Evolutionary conservation across 2,888 invertebrate genomes (phyloP), one percentile per base, ranked within the genome.

Genomic region (Blera fallax): DNA sequence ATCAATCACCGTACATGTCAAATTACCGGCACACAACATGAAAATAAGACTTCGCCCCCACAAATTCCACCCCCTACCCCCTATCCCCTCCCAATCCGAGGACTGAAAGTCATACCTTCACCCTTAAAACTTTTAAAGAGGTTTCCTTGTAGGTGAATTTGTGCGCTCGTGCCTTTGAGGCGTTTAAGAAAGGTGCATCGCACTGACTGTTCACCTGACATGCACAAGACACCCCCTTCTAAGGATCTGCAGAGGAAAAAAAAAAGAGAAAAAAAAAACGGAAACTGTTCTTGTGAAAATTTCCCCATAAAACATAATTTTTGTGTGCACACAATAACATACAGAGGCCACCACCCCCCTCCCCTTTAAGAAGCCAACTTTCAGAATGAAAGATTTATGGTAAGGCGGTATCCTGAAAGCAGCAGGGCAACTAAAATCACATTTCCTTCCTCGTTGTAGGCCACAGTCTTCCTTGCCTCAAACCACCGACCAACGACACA

Each of bases 381-480:
- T 79, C 18, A 34, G 54, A 62, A 78, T 67, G n/a, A 54, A 83
- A 79, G 83, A 83, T 79, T 79, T 83, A 83, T 83, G 73, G 27
- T 6, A 10, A 14, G 24, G 52, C n/a, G 52, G 70, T 70, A 69
- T 58, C 70, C 70, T 58, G 69, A 6, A 56, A 54, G 43, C 62
- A 62, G 48, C 29, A 48, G 69, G 27, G 70, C 62, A 77, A 78
- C 78, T 65, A 65, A 82, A 82, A 72, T 82, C 82, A 82, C 70
- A 82, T 58, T 77, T 82, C 34, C 70, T 64, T 62, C 34, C 37
- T 40, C 32, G 50, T 8, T 10, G 16, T 18, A 24, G 14, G 11
- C 40, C 14, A 32, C 21, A 29, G 2, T 32, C 29, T 32, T 27
- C n/a, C 50, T n/a, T n/a, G n/a, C n/a, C n/a, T n/a, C n/a, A n/a